Percentiles rank a stretch among this genome's conserved stretches.
phyloP scores from a whole-genome alignment of 2,797 vertebrate species.

The Pseudocheirus occidentalis region DNA sequence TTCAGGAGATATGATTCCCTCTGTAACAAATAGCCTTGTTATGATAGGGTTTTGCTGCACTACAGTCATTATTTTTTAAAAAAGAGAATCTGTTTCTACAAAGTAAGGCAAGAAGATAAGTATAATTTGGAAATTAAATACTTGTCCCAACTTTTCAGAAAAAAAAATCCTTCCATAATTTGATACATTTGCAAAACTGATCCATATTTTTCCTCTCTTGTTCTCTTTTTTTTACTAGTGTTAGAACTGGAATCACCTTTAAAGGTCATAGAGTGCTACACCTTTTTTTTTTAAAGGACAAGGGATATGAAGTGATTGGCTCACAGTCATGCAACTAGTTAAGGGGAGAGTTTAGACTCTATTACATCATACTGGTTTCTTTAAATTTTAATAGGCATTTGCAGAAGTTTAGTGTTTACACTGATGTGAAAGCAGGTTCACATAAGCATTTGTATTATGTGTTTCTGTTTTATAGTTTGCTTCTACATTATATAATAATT shows the following conservation, averaged over 20 bases:
- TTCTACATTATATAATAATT: slow-evolving; percentile 2
- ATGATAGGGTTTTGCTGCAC: not conserved
- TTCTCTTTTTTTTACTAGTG: not conserved
- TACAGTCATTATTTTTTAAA: not conserved
- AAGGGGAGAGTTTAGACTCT: not conserved
- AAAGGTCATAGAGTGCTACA: not conserved
- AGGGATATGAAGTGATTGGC: slow-evolving; percentile 25
- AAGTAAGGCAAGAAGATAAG: not conserved
- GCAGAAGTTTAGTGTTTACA: not conserved
- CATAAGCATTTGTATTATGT: slow-evolving; percentile 16
- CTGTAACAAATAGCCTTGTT: not conserved
- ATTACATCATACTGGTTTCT: slow-evolving; percentile 17
- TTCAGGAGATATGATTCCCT: not conserved
- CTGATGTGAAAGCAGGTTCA: not conserved
- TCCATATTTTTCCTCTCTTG: not conserved
- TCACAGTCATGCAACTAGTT: not conserved
- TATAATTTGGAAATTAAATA: not conserved
- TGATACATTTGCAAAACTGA: not conserved
- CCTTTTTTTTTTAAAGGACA: not conserved
- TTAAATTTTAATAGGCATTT: slow-evolving; percentile 35
- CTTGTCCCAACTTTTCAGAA: slow-evolving; percentile 7
- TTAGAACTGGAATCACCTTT: not conserved
- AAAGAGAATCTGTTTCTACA: not conserved
- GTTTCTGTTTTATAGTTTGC: slow-evolving; percentile 31
- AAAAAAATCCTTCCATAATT: not conserved